Conservation (phyloP, 2,888 invertebrate genomes). For the Ganaspis brasiliensis region DNA sequence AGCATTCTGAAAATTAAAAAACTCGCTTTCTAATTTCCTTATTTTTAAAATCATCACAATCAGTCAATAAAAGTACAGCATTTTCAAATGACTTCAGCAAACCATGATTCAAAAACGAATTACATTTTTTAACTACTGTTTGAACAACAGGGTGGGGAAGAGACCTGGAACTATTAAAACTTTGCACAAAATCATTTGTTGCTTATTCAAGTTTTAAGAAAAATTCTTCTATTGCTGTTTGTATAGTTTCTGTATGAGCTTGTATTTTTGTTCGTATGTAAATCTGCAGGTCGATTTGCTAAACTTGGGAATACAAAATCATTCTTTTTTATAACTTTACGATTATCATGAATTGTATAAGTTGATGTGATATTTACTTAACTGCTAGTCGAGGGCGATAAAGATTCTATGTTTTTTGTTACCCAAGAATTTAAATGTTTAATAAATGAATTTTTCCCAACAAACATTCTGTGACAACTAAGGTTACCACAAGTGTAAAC, state of each 20-base stretch:
- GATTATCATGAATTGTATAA: not conserved
- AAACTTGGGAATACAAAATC: not conserved
- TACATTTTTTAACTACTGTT: slow-evolving; percentile 3
- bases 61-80: not conserved
- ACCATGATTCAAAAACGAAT: slow-evolving; percentile 1
- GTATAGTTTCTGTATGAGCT: not conserved
- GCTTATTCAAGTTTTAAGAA: not conserved
- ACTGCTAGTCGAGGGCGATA: not conserved
- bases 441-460: not conserved
- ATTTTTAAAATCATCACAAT: not conserved
- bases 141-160: slow-evolving; percentile 20
- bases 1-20: slow-evolving; percentile 9
- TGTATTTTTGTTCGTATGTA: too few relatives aligned
- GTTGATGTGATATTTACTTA: not conserved
- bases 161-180: not conserved
- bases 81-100: slow-evolving; percentile 2
- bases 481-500: not conserved
- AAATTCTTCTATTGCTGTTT: not conserved
- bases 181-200: slow-evolving; percentile 4
- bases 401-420: not conserved
- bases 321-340: not conserved
- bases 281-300: not conserved
- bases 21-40: slow-evolving; percentile 6
- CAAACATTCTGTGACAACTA: not conserved
- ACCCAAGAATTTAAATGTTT: not conserved